Evolutionary conservation across 2,113 vertebrate genomes (phyloP).

Genomic region (Pedionomus torquatus): DNA sequence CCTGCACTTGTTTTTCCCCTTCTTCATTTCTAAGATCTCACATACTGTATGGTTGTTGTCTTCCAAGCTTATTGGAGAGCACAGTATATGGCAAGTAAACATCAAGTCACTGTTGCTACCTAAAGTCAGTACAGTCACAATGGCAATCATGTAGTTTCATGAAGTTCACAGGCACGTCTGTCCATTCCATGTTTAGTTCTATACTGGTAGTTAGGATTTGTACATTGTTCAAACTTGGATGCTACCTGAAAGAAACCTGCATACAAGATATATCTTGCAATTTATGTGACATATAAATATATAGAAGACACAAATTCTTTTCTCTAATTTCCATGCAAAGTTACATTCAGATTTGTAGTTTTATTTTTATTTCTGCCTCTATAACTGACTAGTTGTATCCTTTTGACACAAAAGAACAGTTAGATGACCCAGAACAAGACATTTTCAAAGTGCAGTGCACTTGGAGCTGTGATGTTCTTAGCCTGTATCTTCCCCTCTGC

Average conservation of each 20-base stretch:
- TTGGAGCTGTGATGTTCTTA: not conserved
- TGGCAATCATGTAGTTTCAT: fast-evolving
- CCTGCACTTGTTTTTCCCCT: not conserved
- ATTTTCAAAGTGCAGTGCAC: not conserved
- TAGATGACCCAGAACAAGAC: not conserved
- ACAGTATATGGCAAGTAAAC: fast-evolving
- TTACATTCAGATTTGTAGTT: not conserved
- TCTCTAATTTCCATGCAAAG: not conserved
- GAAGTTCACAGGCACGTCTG: not conserved
- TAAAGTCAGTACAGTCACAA: not conserved
- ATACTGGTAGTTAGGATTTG: not conserved
- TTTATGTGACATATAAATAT: not conserved
- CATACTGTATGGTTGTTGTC: not conserved
- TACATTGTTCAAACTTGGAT: not conserved
- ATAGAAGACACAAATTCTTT: not conserved
- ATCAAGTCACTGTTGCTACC: fast-evolving
- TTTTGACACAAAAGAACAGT: not conserved
- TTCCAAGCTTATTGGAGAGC: not conserved
- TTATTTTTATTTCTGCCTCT: not conserved
- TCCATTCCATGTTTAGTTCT: not conserved
- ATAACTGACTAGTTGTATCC: not conserved
- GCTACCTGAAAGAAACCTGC: not conserved
- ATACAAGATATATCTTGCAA: not conserved
- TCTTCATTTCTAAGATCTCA: fast-evolving
- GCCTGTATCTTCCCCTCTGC: not conserved